A percentile compares a stretch with the other conserved stretches of the same genome.
These are phyloP conservation scores for Tapera naevia DNA, from an alignment of 2,797 vertebrate genomes.

Conservation along the genomic window DNA sequence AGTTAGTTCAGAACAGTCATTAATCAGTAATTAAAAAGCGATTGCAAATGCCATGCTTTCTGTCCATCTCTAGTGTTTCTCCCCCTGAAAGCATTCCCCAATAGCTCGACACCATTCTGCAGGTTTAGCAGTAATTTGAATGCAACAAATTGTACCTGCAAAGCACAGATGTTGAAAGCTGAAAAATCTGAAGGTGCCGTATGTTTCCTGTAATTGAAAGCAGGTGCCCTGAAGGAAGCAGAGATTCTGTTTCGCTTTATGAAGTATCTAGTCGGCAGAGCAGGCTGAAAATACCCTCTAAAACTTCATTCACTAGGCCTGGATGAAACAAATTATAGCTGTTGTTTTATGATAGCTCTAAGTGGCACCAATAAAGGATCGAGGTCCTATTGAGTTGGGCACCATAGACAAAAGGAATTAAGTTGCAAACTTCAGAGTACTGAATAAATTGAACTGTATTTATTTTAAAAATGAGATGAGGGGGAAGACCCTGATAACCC, in stretches of 20 bases:
- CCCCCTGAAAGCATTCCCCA: neutral
- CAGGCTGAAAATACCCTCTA: slow-evolving; percentile 24
- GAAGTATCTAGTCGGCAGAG: slow-evolving; percentile 60
- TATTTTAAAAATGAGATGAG: neutral
- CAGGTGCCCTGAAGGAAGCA: slow-evolving; percentile 64
- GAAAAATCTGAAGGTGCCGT: slow-evolving; percentile 61
- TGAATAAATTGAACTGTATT: neutral
- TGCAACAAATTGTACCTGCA: slow-evolving; percentile 58
- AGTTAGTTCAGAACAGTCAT: slow-evolving; percentile 19
- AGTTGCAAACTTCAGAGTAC: neutral
- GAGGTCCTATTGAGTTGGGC: neutral
- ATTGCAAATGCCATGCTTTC: slow-evolving; percentile 6
- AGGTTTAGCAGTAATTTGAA: slow-evolving; percentile 51
- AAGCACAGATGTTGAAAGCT: slow-evolving; percentile 67
- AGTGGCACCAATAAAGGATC: neutral
- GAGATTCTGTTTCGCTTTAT: slow-evolving; percentile 53
- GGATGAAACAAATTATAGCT: slow-evolving; percentile 24
- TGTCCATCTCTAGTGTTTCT: slow-evolving; percentile 25
- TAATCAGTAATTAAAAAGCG: slow-evolving; percentile 50
- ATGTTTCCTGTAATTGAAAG: slow-evolving; percentile 64
- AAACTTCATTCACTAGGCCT: slow-evolving; percentile 29
- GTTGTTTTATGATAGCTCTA: neutral
- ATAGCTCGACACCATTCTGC: neutral
- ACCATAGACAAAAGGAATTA: neutral
- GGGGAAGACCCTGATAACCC: neutral